These are phyloP conservation scores for Crenichthys baileyi DNA, from an alignment of 2,797 vertebrate species.

Conservation along the genomic window DNA sequence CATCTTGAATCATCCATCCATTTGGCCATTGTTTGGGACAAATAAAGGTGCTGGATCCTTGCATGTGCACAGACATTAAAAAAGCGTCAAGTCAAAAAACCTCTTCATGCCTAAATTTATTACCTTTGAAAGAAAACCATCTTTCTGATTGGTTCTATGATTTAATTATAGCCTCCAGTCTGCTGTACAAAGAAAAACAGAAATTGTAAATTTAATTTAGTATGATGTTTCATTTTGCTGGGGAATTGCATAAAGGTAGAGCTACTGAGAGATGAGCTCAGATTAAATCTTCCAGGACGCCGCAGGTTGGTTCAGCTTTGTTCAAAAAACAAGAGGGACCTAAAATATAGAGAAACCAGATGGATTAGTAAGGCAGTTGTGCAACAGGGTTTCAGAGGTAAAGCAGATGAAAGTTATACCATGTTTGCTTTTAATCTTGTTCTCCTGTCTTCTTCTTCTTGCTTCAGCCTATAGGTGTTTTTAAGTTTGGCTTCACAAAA, in stretches of 20 bases:
- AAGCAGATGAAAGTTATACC: constrained; percentile 4
- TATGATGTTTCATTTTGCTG: neutral
- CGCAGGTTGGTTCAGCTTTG: constrained; percentile 12
- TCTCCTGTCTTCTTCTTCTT: neutral
- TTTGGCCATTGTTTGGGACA: neutral
- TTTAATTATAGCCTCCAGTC: constrained; percentile 2
- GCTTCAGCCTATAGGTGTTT: neutral
- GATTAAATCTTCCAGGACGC: constrained; percentile 5
- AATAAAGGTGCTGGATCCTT: neutral
- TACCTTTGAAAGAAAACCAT: neutral
- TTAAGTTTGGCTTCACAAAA: neutral
- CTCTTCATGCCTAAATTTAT: too few relatives aligned
- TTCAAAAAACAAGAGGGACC: constrained; percentile 15
- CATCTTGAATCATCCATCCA: neutral
- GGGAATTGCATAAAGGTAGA: constrained; percentile 3
- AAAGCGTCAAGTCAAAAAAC: neutral
- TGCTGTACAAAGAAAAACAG: neutral
- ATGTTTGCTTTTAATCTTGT: constrained; percentile 15
- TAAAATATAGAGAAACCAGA: constrained; percentile 13
- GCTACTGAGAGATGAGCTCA: neutral
- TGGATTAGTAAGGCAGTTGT: constrained; percentile 5
- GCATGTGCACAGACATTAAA: neutral
- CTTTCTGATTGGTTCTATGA: neutral
- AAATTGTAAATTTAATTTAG: neutral
- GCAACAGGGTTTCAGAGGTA: neutral